Conservation (phyloP, 1,140 invertebrate genomes). For the Goniozus legneri region DNA sequence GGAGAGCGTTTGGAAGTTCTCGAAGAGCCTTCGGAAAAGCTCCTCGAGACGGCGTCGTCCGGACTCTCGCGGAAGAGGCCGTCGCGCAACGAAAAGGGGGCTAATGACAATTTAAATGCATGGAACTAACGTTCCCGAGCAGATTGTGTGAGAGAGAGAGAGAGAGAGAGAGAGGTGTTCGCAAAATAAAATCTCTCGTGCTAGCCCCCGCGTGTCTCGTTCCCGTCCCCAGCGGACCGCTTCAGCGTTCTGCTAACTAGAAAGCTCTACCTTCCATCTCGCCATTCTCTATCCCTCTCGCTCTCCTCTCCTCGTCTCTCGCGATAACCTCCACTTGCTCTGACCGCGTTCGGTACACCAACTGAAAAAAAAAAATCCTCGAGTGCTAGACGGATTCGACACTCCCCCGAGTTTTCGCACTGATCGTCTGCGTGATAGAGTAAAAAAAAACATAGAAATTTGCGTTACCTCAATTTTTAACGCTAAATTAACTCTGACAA, state of each 20-base stretch:
- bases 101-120: slow-evolving; percentile 41
- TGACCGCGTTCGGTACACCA: not conserved
- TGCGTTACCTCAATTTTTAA: too few species aligned
- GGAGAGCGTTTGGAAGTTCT: too few species aligned
- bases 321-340: not conserved
- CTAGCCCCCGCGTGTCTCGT: slow-evolving; percentile 17
- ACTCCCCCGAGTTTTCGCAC: not conserved
- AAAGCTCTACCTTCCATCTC: too few species aligned
- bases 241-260: slow-evolving; percentile 25
- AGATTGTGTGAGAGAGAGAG: too few species aligned
- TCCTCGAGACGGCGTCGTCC: too few species aligned
- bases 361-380: not conserved
- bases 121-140: slow-evolving; percentile 27
- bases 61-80: too few species aligned
- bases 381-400: not conserved
- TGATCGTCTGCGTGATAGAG: too few species aligned
- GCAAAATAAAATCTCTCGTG: slow-evolving; percentile 23
- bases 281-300: not conserved
- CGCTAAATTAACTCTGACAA: too few species aligned
- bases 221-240: slow-evolving; percentile 18
- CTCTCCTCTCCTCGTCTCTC: not conserved
- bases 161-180: too few species aligned
- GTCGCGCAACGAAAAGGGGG: too few species aligned
- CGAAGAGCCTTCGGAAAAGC: too few species aligned
- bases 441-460: too few species aligned